Evolutionary conservation across 64 coral and sea anemone species (phyloP), one percentile per base, ranked within the genome.

Genomic region (Dendrophyllia cribrosa): DNA sequence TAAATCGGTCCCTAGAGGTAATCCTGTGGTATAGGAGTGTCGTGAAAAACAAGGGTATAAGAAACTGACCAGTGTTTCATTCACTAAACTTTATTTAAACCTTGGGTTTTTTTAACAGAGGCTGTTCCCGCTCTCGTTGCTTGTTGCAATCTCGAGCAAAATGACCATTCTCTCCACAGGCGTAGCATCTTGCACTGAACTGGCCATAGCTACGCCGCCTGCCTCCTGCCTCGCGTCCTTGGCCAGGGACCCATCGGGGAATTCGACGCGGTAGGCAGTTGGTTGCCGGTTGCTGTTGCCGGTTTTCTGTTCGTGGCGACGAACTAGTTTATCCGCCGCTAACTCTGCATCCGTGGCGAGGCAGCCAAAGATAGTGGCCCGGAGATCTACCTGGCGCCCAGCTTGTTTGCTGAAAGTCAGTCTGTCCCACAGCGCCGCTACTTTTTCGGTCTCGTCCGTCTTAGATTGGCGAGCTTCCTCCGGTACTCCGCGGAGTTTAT

Each of bases 301-400:
- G 34, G 34, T 34, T 12, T 12, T 63, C 10, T 44, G 70, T 15
- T 72, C 70, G 6, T 61, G 16, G 43, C 58, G 44, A 5, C 59
- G 24, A 17, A 82, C 78, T 7, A 82, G 78, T 43, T 82, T 82
- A 26, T 82, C 78, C 9, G 78, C 56, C 4, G 55, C 78, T 17
- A 59, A 9, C 78, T 82, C 78, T 6, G 56, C 59, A 9, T 82
- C 58, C 1, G 78, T 34, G 15, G 78, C 78, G 5, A 82, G n/a
- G 25, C 51, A 82, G 7, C 56, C 59, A 19, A 82, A 82, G 9
- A 82, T 82, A 16, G 78, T 82, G 78, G 78, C 51, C 2, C 56
- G 78, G 19, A 79, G 76, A 5, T 79, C 52, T 3, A 79, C 76
- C 26, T 80, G 77, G 10, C 53, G 4, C 19, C 77, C 77, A 17